Evolutionary conservation across 2,888 invertebrate species (phyloP).

Genomic region (Stictocephala bisonia): DNA sequence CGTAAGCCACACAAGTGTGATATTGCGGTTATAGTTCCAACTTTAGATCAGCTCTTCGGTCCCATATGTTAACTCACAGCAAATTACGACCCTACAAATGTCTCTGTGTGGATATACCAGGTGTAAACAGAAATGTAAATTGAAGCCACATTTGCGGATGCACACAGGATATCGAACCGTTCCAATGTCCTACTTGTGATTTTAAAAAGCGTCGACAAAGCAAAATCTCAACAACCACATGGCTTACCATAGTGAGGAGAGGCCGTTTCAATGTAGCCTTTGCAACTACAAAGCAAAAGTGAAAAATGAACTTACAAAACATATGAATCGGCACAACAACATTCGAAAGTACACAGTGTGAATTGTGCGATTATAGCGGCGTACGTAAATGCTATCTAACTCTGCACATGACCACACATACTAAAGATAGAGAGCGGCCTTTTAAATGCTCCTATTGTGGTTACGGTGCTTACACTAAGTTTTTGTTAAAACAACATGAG

Average conservation of each 20-base stretch:
- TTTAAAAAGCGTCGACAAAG: conserved; percentile 12
- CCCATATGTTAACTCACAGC: conserved; percentile 21
- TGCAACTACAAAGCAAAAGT: conserved; percentile 13
- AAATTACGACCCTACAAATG: conserved; percentile 8
- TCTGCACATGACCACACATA: conserved; percentile 27
- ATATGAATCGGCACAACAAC: conserved; percentile 26
- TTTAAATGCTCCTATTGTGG: conserved; percentile 16
- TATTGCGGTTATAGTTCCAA: conserved; percentile 28
- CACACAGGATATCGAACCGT: conserved; percentile 14
- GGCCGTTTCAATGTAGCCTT: conserved; percentile 16
- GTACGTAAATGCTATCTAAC: conserved; percentile 26
- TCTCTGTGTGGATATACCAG: conserved; percentile 16
- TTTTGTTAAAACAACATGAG: conserved; percentile 17
- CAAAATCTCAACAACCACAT: conserved; percentile 28
- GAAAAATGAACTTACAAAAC: conserved; percentile 27
- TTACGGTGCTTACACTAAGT: conserved; percentile 23
- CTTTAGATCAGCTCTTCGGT: conserved; percentile 6
- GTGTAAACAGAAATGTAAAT: conserved; percentile 31
- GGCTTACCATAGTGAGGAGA: conserved; percentile 33
- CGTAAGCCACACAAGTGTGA: conserved; percentile 16
- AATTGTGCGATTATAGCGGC: conserved; percentile 17
- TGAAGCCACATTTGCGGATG: conserved; percentile 22
- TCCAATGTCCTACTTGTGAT: conserved; percentile 20
- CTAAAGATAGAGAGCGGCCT: conserved; percentile 1
- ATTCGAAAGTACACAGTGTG: conserved; percentile 25